phyloP scores from a whole-genome alignment of 2,113 vertebrate genomes.

The Hypomesus transpacificus region DNA sequence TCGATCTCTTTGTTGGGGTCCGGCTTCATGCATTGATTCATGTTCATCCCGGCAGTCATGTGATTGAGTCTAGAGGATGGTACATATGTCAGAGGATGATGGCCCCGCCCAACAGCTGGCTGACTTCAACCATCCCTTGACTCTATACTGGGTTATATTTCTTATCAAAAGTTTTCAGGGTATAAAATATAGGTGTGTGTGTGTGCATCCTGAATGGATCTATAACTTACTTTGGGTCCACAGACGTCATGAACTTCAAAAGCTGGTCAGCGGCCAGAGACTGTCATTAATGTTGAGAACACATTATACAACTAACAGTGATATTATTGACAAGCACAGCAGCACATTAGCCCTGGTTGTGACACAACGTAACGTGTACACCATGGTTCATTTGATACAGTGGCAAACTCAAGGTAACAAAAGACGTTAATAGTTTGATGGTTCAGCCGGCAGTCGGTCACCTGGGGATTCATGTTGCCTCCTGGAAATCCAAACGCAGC shows the following conservation, averaged over 20 bases:
- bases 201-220: too few relatives aligned
- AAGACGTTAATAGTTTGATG: too few relatives aligned
- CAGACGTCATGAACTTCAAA: conserved; percentile 91
- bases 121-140: too few relatives aligned
- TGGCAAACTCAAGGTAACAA: too few relatives aligned
- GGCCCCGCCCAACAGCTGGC: neutral
- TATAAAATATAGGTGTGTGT: too few relatives aligned
- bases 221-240: conserved; percentile 92
- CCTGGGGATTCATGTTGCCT: conserved; percentile 72
- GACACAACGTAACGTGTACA: too few relatives aligned
- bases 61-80: conserved; percentile 82
- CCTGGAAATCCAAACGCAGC: conserved; percentile 67
- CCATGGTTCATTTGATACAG: too few relatives aligned
- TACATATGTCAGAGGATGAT: neutral
- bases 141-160: too few relatives aligned
- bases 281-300: conserved; percentile 48
- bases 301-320: neutral
- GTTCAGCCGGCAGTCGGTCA: conserved; percentile 10
- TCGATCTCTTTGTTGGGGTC: conserved; percentile 97
- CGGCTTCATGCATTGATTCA: conserved; percentile 87
- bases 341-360: too few relatives aligned
- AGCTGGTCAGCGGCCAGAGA: conserved; percentile 91
- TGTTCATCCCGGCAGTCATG: conserved; percentile 83
- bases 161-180: neutral
- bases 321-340: too few relatives aligned